Percentiles rank a stretch among this genome's conserved stretches.
These are phyloP conservation scores for Hippocampus guttulatus DNA, from an alignment of 2,113 vertebrate genomes.

Conservation along the genomic window DNA sequence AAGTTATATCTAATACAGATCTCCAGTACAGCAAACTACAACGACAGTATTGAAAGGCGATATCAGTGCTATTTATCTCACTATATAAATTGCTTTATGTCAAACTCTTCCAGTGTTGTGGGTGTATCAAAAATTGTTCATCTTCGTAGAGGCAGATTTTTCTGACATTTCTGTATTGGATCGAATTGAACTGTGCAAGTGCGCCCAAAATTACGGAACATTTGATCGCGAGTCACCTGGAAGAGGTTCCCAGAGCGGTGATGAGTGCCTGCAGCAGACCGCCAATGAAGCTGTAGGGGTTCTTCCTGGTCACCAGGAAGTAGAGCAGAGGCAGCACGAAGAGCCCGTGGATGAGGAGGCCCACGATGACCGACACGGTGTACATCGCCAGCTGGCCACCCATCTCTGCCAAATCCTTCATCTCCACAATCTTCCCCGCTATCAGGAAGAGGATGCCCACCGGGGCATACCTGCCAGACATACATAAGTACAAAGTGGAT, in stretches of 20 bases:
- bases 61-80: too few species aligned
- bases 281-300: slow-evolving; percentile 85
- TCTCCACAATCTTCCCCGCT: slow-evolving; percentile 95
- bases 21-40: too few species aligned
- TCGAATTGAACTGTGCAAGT: neutral
- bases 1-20: too few species aligned
- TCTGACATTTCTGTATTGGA: neutral
- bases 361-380: slow-evolving; percentile 85
- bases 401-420: slow-evolving; percentile 88
- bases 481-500: neutral
- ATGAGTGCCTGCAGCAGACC: slow-evolving; percentile 92
- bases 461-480: slow-evolving; percentile 83
- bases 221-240: slow-evolving; percentile 72
- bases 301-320: slow-evolving; percentile 86
- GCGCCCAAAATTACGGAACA: neutral
- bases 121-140: too few species aligned
- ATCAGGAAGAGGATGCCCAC: slow-evolving; percentile 95
- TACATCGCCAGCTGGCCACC: slow-evolving; percentile 96
- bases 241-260: slow-evolving; percentile 92
- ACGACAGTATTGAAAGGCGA: too few species aligned
- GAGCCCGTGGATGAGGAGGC: slow-evolving; percentile 88
- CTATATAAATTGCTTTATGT: too few species aligned
- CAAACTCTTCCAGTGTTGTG: too few species aligned
- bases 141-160: too few species aligned
- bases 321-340: slow-evolving; percentile 87